Evolutionary conservation across 2,888 invertebrate species (phyloP), one percentile per base, ranked within the genome.

Genomic region (Helobdella robusta): DNA sequence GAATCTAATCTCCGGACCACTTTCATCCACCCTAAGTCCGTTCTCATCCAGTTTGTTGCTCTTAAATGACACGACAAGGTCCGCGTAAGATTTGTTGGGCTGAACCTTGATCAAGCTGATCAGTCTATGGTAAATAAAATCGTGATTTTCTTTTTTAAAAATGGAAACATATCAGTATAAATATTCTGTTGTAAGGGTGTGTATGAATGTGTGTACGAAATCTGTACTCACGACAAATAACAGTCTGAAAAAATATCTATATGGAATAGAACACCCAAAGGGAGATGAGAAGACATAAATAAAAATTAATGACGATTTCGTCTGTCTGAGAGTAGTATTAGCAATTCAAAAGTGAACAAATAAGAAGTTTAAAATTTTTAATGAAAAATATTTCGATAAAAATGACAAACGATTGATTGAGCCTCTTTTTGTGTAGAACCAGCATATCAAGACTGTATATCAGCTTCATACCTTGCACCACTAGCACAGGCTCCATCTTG

Each of bases 401-500:
- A 4, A n/a, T 4, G 15, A 70, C 76, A 73, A 72, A 78, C 78
- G 73, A 70, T 56, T 75, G 74, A 23, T 74, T 70, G 18, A 78
- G 72, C 65, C 78, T 72, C 66, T 78, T 79, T 40, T 65, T 68
- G 68, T 80, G 79, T 0, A 48, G 23, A 15, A 72, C 74, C 18
- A 78, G 78, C 74, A 80, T 76, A 62, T 78, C 75, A 2, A 77
- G 76, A 66, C 78, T 74, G 71, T 76, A 80, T 25, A 79, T 71
- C 71, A 79, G 77, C 72, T 77, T 78, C 18, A 76, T 75, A 25
- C 78, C 79, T 58, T 76, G 76, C 1, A 78, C 75, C 11, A 79
- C 74, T 69, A 76, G 75, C 15, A 73, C 73, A 0, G 74, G 74
- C 40, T 73, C 73, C 68, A 76, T 70, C 11, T 73, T 73, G 70